Evolutionary conservation across 1,140 invertebrate genomes (phyloP), one percentile per base, ranked within the genome.

Genomic region (Drosophila serrata): DNA sequence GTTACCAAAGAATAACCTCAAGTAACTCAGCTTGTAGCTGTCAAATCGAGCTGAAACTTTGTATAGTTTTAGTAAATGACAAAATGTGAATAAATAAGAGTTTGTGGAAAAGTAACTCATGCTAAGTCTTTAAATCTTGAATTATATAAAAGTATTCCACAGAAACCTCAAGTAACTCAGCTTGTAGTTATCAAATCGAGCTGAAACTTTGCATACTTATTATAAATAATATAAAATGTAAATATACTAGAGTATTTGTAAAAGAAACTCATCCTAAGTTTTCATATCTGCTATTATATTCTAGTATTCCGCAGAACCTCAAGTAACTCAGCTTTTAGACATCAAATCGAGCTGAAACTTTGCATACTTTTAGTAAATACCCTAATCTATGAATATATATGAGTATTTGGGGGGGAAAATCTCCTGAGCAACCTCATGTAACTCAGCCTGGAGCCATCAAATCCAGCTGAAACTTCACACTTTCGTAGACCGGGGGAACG

Each of bases 381-480:
- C 7, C 12, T n/a, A 43, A 43, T 60, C 8, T 27, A 5, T 13
- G 11, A n/a, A 42, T 29, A 29, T 29, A 37, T 15, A 24, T 24
- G 24, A 24, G 24, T 24, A 24, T 24, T 24, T 24, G 24, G 24
- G 24, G 24, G 31, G n/a, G n/a, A n/a, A 12, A n/a, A 22, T 17
- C 19, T 22, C 1, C 15, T 27, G 4, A 31, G 17, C 19, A 51
- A 19, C 33, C 40, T 15, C 40, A 43, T n/a, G 74, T 37, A 77
- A 75, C 73, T 68, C 40, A 19, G 51, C 51, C 27, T 24, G 24
- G 4, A 24, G 42, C 33, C 42, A 48, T 48, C 59, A 40, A 39
- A 67, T 39, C 35, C 11, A 43, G 13, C 61, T 35, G 29, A 69
- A 69, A 53, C 45, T 51, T 67, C 45, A 69, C 62, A 67, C 65